Conservation (phyloP, 2,888 invertebrate genomes). For the Polietes domitor region DNA sequence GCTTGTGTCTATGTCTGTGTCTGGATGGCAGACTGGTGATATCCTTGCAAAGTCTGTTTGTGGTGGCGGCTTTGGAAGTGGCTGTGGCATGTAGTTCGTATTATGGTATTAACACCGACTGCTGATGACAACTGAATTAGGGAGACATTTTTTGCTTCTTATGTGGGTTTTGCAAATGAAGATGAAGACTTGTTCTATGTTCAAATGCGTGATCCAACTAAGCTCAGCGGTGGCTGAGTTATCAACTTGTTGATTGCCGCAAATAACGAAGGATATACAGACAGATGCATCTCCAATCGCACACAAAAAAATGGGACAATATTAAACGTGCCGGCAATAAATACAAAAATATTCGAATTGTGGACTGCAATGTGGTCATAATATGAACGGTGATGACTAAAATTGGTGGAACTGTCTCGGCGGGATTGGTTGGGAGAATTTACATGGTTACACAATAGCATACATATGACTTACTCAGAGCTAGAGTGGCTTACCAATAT, state of each 20-base stretch:
- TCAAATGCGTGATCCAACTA: conserved; percentile 13
- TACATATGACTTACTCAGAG: no score
- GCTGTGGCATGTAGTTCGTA: neutral
- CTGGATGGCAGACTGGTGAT: neutral
- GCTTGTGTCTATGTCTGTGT: neutral
- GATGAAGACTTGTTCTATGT: neutral
- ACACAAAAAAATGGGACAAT: no score
- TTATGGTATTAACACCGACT: conserved; percentile 34
- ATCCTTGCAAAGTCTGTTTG: neutral
- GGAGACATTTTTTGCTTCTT: conserved; percentile 47
- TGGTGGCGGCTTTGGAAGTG: neutral
- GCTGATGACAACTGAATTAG: conserved; percentile 60
- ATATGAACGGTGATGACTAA: no score
- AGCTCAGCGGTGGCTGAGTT: conserved; percentile 21
- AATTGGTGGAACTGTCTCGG: no score
- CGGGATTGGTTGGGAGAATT: no score
- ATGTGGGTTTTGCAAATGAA: conserved; percentile 26
- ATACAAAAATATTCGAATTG: no score
- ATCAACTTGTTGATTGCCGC: conserved; percentile 58
- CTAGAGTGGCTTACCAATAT: no score
- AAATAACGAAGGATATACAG: conserved; percentile 25
- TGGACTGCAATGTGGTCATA: no score
- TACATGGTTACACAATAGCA: no score
- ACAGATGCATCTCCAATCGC: no score
- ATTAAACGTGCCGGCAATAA: no score